A percentile compares a stretch with the other conserved stretches of the same genome.
These are phyloP conservation scores for Ephydatia muelleri DNA, from an alignment of 37 sponge, comb jelly and placozoan genomes.

Conservation along the genomic window DNA sequence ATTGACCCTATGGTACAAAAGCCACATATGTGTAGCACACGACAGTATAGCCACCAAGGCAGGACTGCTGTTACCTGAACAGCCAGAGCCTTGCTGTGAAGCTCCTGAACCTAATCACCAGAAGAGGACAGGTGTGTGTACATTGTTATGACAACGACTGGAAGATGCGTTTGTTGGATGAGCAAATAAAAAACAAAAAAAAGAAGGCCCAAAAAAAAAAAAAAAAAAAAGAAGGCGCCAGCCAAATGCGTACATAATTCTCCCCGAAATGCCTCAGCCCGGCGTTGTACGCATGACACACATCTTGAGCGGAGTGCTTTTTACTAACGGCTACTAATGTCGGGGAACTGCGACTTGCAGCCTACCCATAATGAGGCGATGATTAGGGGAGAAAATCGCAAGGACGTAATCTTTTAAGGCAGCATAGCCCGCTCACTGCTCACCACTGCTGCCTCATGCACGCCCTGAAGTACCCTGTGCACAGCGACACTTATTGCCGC, in stretches of 20 bases:
- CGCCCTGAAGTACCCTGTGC: background rate
- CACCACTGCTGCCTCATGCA: background rate
- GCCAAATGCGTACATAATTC: conserved; percentile 53
- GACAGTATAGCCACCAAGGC: background rate
- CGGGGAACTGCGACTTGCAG: conserved; percentile 18
- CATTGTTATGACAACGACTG: background rate
- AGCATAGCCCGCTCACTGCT: background rate
- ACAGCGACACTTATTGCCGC: background rate
- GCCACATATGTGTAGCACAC: background rate
- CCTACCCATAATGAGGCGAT: background rate
- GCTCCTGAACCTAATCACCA: conserved; percentile 38
- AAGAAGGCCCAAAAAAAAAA: too few relatives aligned
- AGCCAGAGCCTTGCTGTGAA: conserved; percentile 18
- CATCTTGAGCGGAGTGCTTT: conserved; percentile 37
- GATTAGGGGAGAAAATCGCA: background rate
- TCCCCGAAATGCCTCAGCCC: conserved; percentile 75
- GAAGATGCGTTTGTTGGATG: too few relatives aligned
- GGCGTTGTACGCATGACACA: conserved; percentile 44
- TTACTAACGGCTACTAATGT: conserved; percentile 71
- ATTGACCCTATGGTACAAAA: background rate
- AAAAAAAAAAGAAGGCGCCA: too few relatives aligned
- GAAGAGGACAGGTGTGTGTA: background rate
- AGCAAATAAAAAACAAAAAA: too few relatives aligned
- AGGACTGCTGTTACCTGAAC: conserved; percentile 15
- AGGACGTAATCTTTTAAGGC: background rate